Percentiles rank a stretch among this genome's conserved stretches.
These are phyloP conservation scores for Dione juno DNA, from an alignment of 2,888 invertebrate species.

Conservation along the genomic window DNA sequence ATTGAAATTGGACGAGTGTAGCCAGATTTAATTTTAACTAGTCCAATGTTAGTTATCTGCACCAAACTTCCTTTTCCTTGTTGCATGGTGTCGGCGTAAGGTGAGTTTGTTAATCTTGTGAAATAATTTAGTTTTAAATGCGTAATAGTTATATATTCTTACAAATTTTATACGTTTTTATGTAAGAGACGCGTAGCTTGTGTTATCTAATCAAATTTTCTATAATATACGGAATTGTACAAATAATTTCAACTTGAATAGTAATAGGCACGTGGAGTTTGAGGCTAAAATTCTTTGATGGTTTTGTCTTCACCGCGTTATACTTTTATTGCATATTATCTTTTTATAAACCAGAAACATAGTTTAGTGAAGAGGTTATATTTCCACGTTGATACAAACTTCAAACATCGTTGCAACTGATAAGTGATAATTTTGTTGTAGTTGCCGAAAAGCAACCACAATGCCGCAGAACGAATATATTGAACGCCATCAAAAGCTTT, in stretches of 20 bases:
- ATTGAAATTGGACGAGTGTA: not conserved
- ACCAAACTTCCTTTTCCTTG: constrained; percentile 72
- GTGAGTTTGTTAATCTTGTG: constrained; percentile 67
- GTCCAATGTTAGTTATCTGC: not conserved
- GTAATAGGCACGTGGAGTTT: constrained; percentile 27
- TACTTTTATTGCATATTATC: not conserved
- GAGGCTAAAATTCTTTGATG: not conserved
- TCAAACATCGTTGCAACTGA: constrained; percentile 52
- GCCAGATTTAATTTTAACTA: not conserved
- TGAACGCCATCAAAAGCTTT: constrained; percentile 97
- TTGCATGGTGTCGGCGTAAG: constrained; percentile 82
- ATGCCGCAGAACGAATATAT: constrained; percentile 99
- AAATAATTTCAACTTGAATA: not conserved
- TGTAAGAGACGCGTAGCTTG: constrained; percentile 9
- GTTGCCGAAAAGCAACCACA: constrained; percentile 82
- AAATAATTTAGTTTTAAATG: constrained; percentile 54
- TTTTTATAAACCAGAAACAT: not conserved
- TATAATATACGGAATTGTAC: not conserved
- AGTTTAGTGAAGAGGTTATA: constrained; percentile 31
- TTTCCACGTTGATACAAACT: constrained; percentile 31
- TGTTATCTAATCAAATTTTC: not conserved
- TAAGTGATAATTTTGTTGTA: constrained; percentile 78
- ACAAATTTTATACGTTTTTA: not conserved
- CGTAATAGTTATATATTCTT: constrained; percentile 44
- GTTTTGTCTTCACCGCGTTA: not conserved